Conservation (phyloP, 1,140 invertebrate species). For the Dinothrombium tinctorium region DNA sequence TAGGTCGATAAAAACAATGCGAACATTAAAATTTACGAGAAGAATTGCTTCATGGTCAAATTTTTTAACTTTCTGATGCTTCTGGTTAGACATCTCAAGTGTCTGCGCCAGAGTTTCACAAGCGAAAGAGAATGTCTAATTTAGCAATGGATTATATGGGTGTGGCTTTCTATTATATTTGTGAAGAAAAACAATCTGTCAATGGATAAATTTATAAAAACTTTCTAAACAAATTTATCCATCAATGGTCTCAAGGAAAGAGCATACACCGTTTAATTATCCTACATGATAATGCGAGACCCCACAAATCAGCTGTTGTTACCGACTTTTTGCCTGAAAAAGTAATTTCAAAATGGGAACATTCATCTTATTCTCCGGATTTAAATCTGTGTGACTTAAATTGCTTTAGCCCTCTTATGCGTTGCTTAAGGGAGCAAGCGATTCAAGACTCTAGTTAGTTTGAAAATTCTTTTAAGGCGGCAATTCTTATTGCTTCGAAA, state of each 20-base stretch:
- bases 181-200: background rate
- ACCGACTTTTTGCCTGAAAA: background rate
- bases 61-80: too few relatives aligned
- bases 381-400: background rate
- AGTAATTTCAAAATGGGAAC: background rate
- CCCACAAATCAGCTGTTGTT: background rate
- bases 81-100: too few relatives aligned
- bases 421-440: too few relatives aligned
- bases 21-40: too few relatives aligned
- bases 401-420: background rate
- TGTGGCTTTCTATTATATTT: background rate
- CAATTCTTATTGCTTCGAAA: too few relatives aligned
- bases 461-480: too few relatives aligned
- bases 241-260: background rate
- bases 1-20: too few relatives aligned
- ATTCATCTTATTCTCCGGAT: background rate
- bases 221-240: background rate
- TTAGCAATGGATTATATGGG: background rate
- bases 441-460: too few relatives aligned
- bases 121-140: background rate
- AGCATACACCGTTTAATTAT: background rate
- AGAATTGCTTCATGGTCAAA: too few relatives aligned
- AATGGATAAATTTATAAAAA: background rate
- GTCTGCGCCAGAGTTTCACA: background rate
- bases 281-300: constrained; percentile 2